Conservation (phyloP, 2,113 vertebrate genomes). For the Brachirus orientalis region DNA sequence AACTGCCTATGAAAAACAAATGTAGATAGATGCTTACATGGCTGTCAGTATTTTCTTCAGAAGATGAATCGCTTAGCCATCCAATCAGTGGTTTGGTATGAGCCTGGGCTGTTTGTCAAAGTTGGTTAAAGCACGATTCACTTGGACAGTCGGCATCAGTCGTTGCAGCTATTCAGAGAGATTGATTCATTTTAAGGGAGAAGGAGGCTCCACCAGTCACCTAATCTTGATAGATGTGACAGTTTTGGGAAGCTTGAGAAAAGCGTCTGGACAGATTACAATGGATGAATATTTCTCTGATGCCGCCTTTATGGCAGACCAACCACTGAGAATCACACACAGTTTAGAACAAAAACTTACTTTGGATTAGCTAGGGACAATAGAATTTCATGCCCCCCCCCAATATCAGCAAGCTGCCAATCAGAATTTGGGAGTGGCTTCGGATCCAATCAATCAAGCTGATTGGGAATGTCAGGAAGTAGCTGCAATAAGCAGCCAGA, state of each 20-base stretch:
- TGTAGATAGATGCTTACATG: slow-evolving; percentile 66
- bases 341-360: slow-evolving; percentile 30
- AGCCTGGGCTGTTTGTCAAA: slow-evolving; percentile 69
- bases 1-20: slow-evolving; percentile 67
- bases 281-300: slow-evolving; percentile 61
- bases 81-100: slow-evolving; percentile 57
- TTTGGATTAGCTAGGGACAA: slow-evolving; percentile 59
- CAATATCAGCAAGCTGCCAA: slow-evolving; percentile 80
- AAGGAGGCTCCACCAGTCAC: slow-evolving; percentile 53
- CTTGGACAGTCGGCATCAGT: slow-evolving; percentile 49
- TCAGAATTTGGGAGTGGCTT: slow-evolving; percentile 69
- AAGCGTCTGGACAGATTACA: slow-evolving; percentile 54
- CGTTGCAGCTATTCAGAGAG: slow-evolving; percentile 49
- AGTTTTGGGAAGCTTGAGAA: slow-evolving; percentile 46
- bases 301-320: slow-evolving; percentile 37
- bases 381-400: slow-evolving; percentile 38
- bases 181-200: slow-evolving; percentile 63
- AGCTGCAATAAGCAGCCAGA: slow-evolving; percentile 80
- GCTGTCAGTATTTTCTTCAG: slow-evolving; percentile 32
- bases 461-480: slow-evolving; percentile 83
- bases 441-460: slow-evolving; percentile 81
- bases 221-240: slow-evolving; percentile 74
- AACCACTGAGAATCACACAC: slow-evolving; percentile 26
- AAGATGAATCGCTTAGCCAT: slow-evolving; percentile 63
- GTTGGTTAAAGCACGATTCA: slow-evolving; percentile 44